These are phyloP conservation scores for Anniella stebbinsi DNA, from an alignment of 2,797 vertebrate species.

Conservation along the genomic window DNA sequence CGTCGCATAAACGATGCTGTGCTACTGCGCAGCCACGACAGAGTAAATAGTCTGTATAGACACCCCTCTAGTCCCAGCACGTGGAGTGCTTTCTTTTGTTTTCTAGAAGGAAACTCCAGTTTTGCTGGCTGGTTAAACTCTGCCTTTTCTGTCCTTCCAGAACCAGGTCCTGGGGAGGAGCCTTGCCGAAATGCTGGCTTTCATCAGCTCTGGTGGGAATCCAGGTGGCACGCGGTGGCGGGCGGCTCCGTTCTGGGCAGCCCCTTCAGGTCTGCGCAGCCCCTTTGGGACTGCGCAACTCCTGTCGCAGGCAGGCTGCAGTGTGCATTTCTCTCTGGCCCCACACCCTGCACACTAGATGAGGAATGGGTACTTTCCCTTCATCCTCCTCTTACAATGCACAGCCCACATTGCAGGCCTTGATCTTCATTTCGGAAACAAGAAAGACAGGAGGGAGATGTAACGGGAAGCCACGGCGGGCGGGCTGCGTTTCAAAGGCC, in stretches of 20 bases:
- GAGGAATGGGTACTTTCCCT: background rate
- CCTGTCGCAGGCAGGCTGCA: background rate
- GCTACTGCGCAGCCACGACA: too few species aligned
- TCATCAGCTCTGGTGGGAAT: too few species aligned
- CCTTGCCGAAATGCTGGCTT: too few species aligned
- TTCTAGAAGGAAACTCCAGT: background rate
- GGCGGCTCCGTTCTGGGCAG: background rate
- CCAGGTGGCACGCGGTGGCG: too few species aligned
- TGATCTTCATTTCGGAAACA: conserved; percentile 21
- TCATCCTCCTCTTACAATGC: rapidly evolving
- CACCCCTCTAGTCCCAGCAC: background rate
- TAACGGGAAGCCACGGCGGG: background rate
- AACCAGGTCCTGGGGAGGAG: too few species aligned
- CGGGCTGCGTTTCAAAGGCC: conserved; percentile 65
- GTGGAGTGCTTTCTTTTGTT: too few species aligned
- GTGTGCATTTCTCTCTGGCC: background rate
- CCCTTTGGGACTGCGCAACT: background rate
- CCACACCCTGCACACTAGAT: too few species aligned
- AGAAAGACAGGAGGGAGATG: conserved; percentile 46
- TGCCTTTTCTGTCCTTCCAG: background rate
- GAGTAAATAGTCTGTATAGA: too few species aligned
- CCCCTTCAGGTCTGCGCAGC: background rate
- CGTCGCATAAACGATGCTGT: too few species aligned
- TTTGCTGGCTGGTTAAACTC: background rate
- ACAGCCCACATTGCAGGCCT: background rate